Percentiles rank a stretch among this genome's conserved stretches.
phyloP scores from a whole-genome alignment of 2,113 vertebrate genomes.

The Megalops atlanticus region DNA sequence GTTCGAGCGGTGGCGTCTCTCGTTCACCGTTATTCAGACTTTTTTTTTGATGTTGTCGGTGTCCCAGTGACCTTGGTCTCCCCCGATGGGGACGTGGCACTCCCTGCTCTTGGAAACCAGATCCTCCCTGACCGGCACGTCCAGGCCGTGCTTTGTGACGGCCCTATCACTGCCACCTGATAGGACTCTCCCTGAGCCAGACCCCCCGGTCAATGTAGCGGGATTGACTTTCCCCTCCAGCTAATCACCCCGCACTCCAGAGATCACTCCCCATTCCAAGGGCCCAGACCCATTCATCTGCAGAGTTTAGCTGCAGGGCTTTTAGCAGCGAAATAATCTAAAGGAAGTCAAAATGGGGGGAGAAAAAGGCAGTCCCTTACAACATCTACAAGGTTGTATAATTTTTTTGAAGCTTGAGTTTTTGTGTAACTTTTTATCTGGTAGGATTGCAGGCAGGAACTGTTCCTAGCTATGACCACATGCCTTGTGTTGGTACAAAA shows the following conservation, averaged over 20 bases:
- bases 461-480: not conserved
- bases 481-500: not conserved
- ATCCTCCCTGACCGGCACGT: conserved; percentile 51
- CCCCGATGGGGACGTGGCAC: conserved; percentile 2
- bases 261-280: not conserved
- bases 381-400: no score
- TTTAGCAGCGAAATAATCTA: not conserved
- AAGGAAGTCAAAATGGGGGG: not conserved
- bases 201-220: conserved; percentile 52
- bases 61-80: conserved; percentile 36
- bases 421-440: not conserved
- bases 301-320: not conserved
- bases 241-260: conserved; percentile 38
- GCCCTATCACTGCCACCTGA: conserved; percentile 57
- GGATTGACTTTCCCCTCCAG: conserved; percentile 58
- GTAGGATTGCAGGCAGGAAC: not conserved
- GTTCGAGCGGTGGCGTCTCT: not conserved
- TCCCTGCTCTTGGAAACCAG: conserved; percentile 50
- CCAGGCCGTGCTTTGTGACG: conserved; percentile 49
- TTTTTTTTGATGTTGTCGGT: not conserved
- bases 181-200: conserved; percentile 35
- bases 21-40: not conserved
- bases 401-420: no score
- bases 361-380: not conserved
- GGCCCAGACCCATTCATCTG: not conserved